Base-by-base conservation (phyloP, 2,797 vertebrate species). In the Meriones psammophilus region DNA sequence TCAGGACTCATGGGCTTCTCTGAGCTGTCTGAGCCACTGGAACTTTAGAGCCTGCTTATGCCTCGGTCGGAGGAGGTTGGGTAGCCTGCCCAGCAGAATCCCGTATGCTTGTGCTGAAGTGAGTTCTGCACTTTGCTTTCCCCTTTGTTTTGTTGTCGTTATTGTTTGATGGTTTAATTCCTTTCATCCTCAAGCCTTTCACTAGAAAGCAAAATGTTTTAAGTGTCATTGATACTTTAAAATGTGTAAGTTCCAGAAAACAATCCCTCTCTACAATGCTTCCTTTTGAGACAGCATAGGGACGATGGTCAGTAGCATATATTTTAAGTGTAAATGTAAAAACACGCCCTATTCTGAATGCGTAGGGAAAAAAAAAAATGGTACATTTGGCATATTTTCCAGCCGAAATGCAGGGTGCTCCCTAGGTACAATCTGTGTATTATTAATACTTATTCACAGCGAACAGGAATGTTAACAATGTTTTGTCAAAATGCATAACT, bases 401-500 rank as follows among this genome's bases (percentile, higher is more conserved):
- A 95, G 94, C 62, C 92, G 88, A 95, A 91, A 95, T 68, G 84
- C 50, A 87, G 80, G 77, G 73, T 80, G 50, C 62, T 89, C 94
- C 78, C 84, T 92, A 95, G 87, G 94, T 96, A 83, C 94, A 95
- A 92, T 94, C 95, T 95, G 62, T 86, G 17, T 88, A 95, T 97
- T 97, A 94, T 94, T 97, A 96, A 95, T 96, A 94, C 73, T 96
- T 95, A 96, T 86, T 96, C 95, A 96, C 28, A 94, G 83, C 79
- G 68, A 95, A 94, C 33, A 92, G 90, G 78, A 97, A 97, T 96
- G 84, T 90, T 97, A 98, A 97, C 90, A 96, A 89, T 91, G 89
- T 97, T 97, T 96, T 97, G 80, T 96, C 89, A 95, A 97, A 97
- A 96, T 96, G 91, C 58, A 54, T 93, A 97, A 97, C 84, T 96